These are phyloP conservation scores for Tinamus guttatus DNA, from an alignment of 2,113 vertebrate species.

Conservation along the genomic window DNA sequence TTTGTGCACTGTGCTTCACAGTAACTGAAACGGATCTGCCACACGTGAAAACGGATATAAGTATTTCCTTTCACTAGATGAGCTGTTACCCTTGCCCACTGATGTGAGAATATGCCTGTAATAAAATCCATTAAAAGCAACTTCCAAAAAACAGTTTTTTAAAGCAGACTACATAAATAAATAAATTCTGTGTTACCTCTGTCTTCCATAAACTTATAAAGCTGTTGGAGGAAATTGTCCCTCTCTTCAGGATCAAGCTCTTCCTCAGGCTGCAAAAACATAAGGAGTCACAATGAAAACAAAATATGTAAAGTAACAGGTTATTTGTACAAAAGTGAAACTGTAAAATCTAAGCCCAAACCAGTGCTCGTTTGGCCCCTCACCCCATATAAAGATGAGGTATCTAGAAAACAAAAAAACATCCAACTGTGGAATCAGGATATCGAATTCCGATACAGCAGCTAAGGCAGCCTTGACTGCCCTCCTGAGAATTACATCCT, in stretches of 20 bases:
- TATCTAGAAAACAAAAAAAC: not conserved
- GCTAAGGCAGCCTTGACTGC: not conserved
- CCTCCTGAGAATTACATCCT: not conserved
- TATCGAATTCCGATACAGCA: not conserved
- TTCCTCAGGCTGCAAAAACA: slow-evolving; percentile 89
- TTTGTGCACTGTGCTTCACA: not conserved
- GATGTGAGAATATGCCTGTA: not conserved
- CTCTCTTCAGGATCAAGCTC: slow-evolving; percentile 96
- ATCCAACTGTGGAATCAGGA: not conserved
- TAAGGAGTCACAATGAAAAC: slow-evolving; percentile 16
- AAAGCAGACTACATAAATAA: not conserved
- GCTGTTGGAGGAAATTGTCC: slow-evolving; percentile 97
- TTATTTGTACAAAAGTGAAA: not conserved
- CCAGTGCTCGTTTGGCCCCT: not conserved
- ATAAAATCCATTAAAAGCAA: not conserved
- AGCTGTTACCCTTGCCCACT: not conserved
- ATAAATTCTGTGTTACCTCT: slow-evolving; percentile 75
- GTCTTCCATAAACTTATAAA: slow-evolving; percentile 99
- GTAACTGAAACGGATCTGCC: not conserved
- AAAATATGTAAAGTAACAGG: not conserved
- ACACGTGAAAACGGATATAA: not conserved
- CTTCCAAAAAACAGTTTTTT: not conserved
- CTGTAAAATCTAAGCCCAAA: not conserved
- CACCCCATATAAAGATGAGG: not conserved
- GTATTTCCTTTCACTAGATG: not conserved